Percentiles rank a stretch among this genome's conserved stretches.
These are phyloP conservation scores for Mirounga angustirostris DNA, from an alignment of 2,113 vertebrate genomes.

Conservation along the genomic window DNA sequence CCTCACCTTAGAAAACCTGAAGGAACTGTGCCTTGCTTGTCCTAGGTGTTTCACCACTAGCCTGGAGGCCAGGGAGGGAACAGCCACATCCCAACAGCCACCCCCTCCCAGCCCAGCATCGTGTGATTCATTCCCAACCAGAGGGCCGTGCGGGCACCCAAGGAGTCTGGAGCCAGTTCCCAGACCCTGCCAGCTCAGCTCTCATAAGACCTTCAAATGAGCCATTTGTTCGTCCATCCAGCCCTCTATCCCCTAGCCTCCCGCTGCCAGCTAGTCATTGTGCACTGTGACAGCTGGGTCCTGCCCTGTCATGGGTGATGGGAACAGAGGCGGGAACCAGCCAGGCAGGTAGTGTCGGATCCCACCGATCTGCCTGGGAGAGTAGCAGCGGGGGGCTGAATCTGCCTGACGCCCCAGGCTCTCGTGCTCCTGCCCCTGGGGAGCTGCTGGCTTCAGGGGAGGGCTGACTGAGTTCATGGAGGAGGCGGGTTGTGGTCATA, in stretches of 20 bases:
- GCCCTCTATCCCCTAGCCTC: background rate
- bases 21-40: constrained; percentile 51
- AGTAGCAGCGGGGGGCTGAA: background rate
- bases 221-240: background rate
- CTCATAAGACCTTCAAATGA: background rate
- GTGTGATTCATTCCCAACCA: constrained; percentile 61
- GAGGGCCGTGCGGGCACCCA: background rate
- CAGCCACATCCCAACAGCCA: constrained; percentile 27
- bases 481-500: constrained; percentile 15
- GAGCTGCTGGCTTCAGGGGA: background rate
- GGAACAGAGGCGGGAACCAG: background rate
- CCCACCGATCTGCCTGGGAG: background rate
- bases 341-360: background rate
- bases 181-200: background rate
- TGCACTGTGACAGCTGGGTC: background rate
- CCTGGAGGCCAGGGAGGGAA: constrained; percentile 69
- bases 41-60: constrained; percentile 54
- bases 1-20: constrained; percentile 60
- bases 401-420: background rate
- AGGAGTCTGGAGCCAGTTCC: constrained; percentile 3
- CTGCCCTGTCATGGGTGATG: background rate
- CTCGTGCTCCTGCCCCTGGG: background rate
- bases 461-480: constrained; percentile 42
- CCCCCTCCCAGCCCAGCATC: background rate
- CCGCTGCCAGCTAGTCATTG: background rate